Conservation (phyloP, 2,888 invertebrate genomes). For the Drosophila kuntzei region DNA sequence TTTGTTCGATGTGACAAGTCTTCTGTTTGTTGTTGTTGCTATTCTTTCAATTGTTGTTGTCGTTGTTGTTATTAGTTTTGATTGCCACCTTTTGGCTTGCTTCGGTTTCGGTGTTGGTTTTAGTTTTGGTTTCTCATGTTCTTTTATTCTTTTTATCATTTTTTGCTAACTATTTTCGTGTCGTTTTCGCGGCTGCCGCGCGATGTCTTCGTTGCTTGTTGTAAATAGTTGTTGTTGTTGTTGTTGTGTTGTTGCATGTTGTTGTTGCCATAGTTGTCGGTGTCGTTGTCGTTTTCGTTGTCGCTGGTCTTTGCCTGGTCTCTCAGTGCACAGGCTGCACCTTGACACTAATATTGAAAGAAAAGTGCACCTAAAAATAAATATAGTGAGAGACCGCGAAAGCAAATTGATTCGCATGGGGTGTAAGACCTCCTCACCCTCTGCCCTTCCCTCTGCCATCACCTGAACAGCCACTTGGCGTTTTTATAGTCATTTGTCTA, state of each 20-base stretch:
- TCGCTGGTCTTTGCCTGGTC: conserved; percentile 38
- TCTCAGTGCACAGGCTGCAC: conserved; percentile 67
- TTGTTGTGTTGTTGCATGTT: conserved; percentile 17
- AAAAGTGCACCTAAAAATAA: conserved; percentile 68
- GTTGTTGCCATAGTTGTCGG: conserved; percentile 21
- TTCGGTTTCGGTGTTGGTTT: conserved; percentile 45
- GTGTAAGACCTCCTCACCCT: conserved; percentile 22
- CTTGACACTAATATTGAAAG: conserved; percentile 79
- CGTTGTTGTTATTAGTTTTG: conserved; percentile 53
- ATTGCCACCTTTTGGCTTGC: conserved; percentile 60
- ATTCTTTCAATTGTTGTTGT: conserved; percentile 31
- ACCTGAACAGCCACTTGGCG: conserved; percentile 48
- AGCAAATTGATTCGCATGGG: conserved; percentile 56
- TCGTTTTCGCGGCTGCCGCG: conserved; percentile 40
- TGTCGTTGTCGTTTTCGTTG: conserved; percentile 32
- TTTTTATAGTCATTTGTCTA: conserved; percentile 45
- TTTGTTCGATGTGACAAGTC: conserved; percentile 62
- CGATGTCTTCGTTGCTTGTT: conserved; percentile 39
- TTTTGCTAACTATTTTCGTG: conserved; percentile 39
- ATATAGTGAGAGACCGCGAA: conserved; percentile 61
- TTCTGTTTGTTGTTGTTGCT: conserved; percentile 32
- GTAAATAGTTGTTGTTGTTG: conserved; percentile 42
- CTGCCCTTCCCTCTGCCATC: not conserved
- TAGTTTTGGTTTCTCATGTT: conserved; percentile 29
- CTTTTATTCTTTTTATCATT: not conserved